Conservation (phyloP, 2,113 vertebrate species). For the Dissostichus mawsoni region DNA sequence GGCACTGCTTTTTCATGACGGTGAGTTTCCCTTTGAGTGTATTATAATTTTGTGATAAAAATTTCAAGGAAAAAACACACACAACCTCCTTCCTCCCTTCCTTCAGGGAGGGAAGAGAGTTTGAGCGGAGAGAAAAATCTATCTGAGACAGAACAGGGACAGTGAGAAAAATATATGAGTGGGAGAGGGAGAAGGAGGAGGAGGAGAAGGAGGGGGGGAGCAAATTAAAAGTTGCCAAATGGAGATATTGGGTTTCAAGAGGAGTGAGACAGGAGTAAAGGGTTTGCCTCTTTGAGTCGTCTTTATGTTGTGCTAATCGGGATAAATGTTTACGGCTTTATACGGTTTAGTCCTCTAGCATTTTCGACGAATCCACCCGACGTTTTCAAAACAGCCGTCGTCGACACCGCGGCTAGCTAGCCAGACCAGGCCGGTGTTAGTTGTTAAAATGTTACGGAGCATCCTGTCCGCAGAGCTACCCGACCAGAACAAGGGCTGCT, state of each 20-base stretch:
- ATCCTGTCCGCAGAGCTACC: neutral
- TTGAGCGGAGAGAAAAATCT: conserved; percentile 90
- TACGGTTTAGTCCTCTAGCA: conserved; percentile 60
- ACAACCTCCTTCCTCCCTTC: conserved; percentile 94
- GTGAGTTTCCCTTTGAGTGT: conserved; percentile 99
- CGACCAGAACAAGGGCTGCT: conserved; percentile 14
- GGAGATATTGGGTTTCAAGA: conserved; percentile 99
- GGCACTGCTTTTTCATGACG: conserved; percentile 99
- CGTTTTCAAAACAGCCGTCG: conserved; percentile 66
- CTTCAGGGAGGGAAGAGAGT: conserved; percentile 95
- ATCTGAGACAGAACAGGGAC: conserved; percentile 91
- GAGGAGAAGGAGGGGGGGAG: conserved; percentile 90
- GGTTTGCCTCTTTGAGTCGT: conserved; percentile 84
- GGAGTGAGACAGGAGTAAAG: conserved; percentile 89
- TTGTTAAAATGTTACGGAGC: conserved; percentile 32
- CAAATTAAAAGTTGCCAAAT: conserved; percentile 99
- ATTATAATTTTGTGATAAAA: conserved; percentile 99
- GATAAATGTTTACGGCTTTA: conserved; percentile 81
- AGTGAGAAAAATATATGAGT: conserved; percentile 90
- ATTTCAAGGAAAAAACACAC: conserved; percentile 99
- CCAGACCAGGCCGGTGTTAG: conserved; percentile 68
- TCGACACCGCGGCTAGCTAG: conserved; percentile 74
- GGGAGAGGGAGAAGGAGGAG: conserved; percentile 87
- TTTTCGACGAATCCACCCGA: conserved; percentile 64
- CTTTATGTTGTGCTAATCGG: conserved; percentile 85